Base-by-base conservation (phyloP, 2,113 vertebrate species). In the Corythoichthys intestinalis region DNA sequence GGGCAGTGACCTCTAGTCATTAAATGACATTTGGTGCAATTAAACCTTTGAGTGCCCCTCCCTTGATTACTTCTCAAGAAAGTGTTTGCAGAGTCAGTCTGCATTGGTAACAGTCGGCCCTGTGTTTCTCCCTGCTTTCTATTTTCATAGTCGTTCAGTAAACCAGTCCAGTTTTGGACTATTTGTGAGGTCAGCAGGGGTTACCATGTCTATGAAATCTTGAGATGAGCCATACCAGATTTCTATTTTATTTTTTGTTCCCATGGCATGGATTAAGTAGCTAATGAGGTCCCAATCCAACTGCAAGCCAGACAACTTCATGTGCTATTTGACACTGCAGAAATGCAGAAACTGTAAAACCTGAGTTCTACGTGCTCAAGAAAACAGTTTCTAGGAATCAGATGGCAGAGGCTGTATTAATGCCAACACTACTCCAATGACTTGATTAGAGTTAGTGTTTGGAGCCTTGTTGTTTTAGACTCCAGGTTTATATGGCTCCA, bases 11-110 rank as follows among this genome's bases (percentile, higher is more conserved):
- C 87, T 84, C 48, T 50, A 85, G 87, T 91, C 90, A 92, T 93
- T 91, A 93, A 89, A 86, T 75, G 82, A 90, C 85, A 91, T 91
- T 92, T 91, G 87, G 86, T 69, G 82, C 91, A 92, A 88, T 94
- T 91, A 92, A 88, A 79, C 79, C 69, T 75, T 85, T 85, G 79
- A 90, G 85, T 88, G 84, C 90, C 87, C 71, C 74, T 90, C 83
- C 83, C 88, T 71, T 91, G 90, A 93, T 93, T 75, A 89, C 89
- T 92, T 91, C 91, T 94, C 88, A 93, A 91, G 92, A 92, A 91
- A 92, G 90, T 91, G 91, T 92, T 93, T 83, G 79, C 79, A 82
- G 83, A 88, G 80, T 50, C 80, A 85, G 72, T 59, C 85, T 86
- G 85, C 72, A 61, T 89, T 86, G 86, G 87, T 87, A 91, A 92